These are phyloP conservation scores for Lamellibrachia satsuma DNA, from an alignment of 2,888 invertebrate species.

Conservation along the genomic window DNA sequence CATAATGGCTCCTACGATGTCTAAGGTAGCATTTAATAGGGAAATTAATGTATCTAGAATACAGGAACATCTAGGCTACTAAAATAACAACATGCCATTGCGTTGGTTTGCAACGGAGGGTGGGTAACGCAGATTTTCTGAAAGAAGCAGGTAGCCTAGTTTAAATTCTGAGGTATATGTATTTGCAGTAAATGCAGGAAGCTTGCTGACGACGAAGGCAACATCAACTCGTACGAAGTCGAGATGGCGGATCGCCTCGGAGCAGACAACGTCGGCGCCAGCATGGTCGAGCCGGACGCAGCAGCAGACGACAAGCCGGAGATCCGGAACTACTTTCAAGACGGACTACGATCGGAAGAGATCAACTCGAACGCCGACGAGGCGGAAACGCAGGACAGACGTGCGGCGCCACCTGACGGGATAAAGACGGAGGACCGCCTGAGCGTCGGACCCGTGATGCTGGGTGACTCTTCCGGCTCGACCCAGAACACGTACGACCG, in stretches of 20 bases:
- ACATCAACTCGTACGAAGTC: background rate
- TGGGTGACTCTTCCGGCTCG: background rate
- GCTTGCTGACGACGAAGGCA: background rate
- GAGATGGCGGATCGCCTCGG: background rate
- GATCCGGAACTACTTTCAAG: constrained; percentile 11
- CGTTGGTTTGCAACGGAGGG: no score
- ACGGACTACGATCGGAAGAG: background rate
- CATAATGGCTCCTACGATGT: no score
- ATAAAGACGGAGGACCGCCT: constrained; percentile 12
- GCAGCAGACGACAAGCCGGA: background rate
- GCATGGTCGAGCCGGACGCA: background rate
- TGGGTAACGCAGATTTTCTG: background rate
- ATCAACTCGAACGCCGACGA: background rate
- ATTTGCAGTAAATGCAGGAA: background rate
- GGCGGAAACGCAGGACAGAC: background rate
- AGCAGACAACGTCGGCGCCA: background rate
- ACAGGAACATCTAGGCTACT: no score
- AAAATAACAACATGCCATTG: no score
- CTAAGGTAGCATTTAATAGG: no score
- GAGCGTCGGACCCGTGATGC: background rate
- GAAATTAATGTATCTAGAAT: no score
- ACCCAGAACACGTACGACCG: background rate
- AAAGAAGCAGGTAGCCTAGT: background rate
- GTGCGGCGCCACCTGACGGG: background rate
- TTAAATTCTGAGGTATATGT: background rate